Evolutionary conservation across 2,888 invertebrate species (phyloP).

Genomic region (Apamea sordens): DNA sequence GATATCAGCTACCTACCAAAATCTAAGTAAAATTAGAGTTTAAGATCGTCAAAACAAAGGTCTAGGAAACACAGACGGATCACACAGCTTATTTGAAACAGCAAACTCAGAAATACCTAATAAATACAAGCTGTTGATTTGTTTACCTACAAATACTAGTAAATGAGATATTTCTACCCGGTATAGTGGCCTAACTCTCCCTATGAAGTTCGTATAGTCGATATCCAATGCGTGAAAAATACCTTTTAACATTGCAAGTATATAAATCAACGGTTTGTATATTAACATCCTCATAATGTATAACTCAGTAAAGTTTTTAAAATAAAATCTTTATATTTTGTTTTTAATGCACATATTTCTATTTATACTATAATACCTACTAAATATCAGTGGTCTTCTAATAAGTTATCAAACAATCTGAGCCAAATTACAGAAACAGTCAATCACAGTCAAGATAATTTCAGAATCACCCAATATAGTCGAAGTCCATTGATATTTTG

Average conservation of each 20-base stretch:
- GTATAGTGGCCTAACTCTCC: background rate
- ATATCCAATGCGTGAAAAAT: background rate
- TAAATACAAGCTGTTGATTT: background rate
- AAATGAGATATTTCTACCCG: background rate
- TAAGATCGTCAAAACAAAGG: background rate
- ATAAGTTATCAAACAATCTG: slow-evolving; percentile 1
- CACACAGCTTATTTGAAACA: background rate
- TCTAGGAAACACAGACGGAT: background rate
- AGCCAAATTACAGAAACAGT: background rate
- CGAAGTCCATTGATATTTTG: background rate
- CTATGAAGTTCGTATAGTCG: background rate
- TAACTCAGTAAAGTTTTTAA: background rate
- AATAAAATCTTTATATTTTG: background rate
- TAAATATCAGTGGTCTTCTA: slow-evolving; percentile 2
- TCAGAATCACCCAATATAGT: background rate
- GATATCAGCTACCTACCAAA: background rate
- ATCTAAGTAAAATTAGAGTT: too few relatives aligned
- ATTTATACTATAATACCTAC: background rate
- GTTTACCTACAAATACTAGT: background rate
- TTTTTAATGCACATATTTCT: background rate
- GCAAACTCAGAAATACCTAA: background rate
- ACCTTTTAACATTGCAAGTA: too few relatives aligned
- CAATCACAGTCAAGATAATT: slow-evolving; percentile 13
- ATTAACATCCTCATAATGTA: background rate
- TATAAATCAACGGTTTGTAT: background rate